A percentile compares a stretch with the other conserved stretches of the same genome.
Conservation (phyloP, 2,113 vertebrate species). For the Cyrtonyx montezumae region DNA sequence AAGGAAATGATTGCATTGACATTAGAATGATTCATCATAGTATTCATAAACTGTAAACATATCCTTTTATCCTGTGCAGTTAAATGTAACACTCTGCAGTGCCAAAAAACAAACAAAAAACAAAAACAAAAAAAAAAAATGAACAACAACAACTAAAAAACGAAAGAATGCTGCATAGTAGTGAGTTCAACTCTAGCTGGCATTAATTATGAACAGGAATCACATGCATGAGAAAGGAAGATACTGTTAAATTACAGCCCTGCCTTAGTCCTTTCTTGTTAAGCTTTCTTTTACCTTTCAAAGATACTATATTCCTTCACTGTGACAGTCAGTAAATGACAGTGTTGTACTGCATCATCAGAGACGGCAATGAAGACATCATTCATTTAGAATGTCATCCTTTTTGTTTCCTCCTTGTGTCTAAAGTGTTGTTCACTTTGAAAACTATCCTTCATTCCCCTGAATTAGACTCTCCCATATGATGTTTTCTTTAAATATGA, state of each 20-base stretch:
- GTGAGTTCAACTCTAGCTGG: conserved; percentile 24
- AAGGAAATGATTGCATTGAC: neutral
- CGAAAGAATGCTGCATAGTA: neutral
- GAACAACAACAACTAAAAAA: neutral
- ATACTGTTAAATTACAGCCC: conserved; percentile 24
- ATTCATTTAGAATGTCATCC: neutral
- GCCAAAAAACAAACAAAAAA: neutral
- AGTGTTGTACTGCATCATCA: neutral
- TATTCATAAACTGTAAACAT: neutral
- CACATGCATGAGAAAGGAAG: conserved; percentile 4
- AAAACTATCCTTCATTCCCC: neutral
- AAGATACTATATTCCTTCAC: neutral
- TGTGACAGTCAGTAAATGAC: neutral
- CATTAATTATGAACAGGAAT: conserved; percentile 50
- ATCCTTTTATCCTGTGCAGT: neutral
- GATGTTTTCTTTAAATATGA: conserved; percentile 29
- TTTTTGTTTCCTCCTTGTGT: neutral
- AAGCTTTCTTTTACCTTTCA: conserved; percentile 22
- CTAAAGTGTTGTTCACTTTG: conserved; percentile 27
- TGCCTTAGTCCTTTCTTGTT: conserved; percentile 37
- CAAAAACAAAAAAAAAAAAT: neutral
- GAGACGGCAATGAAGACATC: neutral
- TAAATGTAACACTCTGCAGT: neutral
- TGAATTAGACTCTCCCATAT: neutral
- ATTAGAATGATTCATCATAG: neutral